Percentiles rank a stretch among this genome's conserved stretches.
Evolutionary conservation across 30 jellyfish, hydroid and myxozoan genomes (phyloP).

Genomic region (Hydractinia echinata): DNA sequence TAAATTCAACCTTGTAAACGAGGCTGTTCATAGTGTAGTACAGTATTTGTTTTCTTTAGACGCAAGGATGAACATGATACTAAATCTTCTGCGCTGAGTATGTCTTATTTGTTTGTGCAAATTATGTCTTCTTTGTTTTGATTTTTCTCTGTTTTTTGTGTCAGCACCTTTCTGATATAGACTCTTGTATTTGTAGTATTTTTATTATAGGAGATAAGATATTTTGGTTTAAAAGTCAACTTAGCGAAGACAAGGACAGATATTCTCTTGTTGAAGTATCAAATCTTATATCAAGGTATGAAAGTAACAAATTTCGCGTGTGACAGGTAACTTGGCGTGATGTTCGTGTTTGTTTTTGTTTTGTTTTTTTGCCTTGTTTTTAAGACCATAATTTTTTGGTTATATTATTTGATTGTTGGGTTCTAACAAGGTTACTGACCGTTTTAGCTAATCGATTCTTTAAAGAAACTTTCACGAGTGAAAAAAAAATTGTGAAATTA

Average conservation of each 20-base stretch:
- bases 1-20: no score
- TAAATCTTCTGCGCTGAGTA: not conserved
- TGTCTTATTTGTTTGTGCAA: not conserved
- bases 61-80: not conserved
- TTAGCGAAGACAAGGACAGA: conserved; percentile 11
- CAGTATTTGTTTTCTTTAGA: not conserved
- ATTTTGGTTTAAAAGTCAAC: conserved; percentile 21
- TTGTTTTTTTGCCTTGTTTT: not conserved
- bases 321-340: not conserved
- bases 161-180: no score
- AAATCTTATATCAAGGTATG: conserved; percentile 7
- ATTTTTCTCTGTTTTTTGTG: no score
- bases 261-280: conserved; percentile 21
- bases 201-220: conserved; percentile 10
- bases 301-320: no score
- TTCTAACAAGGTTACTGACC: no score
- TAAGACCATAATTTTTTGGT: no score
- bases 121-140: no score
- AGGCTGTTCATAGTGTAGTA: not conserved
- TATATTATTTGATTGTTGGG: no score
- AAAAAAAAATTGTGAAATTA: no score
- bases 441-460: no score
- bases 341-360: not conserved
- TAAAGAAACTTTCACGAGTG: no score
- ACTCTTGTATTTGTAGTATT: not conserved